Evolutionary conservation across 2,113 vertebrate species (phyloP).

Genomic region (Nibea coibor): DNA sequence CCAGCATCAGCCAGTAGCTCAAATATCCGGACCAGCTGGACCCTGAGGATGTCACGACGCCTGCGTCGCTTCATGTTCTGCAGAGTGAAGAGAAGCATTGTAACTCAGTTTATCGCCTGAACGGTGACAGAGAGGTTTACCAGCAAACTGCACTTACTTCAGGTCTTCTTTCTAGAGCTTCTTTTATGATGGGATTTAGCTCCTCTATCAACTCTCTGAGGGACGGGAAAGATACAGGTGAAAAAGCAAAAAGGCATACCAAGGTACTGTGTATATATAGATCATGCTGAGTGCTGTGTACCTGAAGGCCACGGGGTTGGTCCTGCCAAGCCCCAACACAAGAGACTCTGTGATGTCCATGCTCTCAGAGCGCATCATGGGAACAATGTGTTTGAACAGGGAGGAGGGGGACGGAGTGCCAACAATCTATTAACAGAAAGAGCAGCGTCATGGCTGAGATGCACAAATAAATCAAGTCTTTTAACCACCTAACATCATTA

Average conservation of each 20-base stretch:
- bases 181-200: slow-evolving; percentile 99
- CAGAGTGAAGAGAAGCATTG: slow-evolving; percentile 35
- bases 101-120: not conserved
- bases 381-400: slow-evolving; percentile 98
- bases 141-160: slow-evolving; percentile 86
- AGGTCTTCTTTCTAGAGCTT: slow-evolving; percentile 99
- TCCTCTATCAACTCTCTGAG: slow-evolving; percentile 97
- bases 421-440: slow-evolving; percentile 87
- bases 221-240: slow-evolving; percentile 2
- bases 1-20: slow-evolving; percentile 98
- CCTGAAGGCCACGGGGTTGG: slow-evolving; percentile 98
- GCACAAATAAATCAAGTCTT: not conserved
- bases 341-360: slow-evolving; percentile 99
- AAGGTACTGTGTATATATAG: not conserved
- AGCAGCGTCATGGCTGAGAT: not conserved
- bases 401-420: slow-evolving; percentile 97
- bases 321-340: slow-evolving; percentile 99
- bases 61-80: slow-evolving; percentile 99
- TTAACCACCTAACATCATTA: not conserved
- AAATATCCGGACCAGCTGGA: slow-evolving; percentile 99
- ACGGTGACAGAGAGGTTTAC: not conserved
- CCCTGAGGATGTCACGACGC: slow-evolving; percentile 98
- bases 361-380: slow-evolving; percentile 99
- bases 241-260: not conserved
- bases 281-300: slow-evolving; percentile 65